Evolutionary conservation across 2,888 invertebrate genomes (phyloP), one percentile per base, ranked within the genome.

Genomic region (Brachylomia viminalis): DNA sequence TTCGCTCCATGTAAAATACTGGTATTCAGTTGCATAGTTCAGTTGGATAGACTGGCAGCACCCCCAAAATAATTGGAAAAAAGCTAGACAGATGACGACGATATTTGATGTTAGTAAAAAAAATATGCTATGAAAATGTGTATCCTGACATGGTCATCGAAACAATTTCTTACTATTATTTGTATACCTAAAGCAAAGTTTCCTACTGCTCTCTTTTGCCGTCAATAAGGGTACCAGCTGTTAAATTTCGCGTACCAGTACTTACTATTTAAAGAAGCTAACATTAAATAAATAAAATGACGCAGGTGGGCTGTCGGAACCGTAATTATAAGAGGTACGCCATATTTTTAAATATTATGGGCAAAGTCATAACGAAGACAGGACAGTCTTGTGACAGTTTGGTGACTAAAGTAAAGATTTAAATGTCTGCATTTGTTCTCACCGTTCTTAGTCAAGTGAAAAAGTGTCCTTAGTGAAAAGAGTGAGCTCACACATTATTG

Each of bases 281-380:
- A 6, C 64, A 13, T 64, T 20, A 27, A 20, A 30, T 5, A 30
- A 47, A 47, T 47, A 5, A 66, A 70, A 70, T 13, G 30, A n/a
- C n/a, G 0, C 79, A 52, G 71, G 64, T 78, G 74, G 42, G 23
- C 42, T 58, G 20, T 33, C 49, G 58, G n/a, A 20, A 17, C 45
- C 45, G 10, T 52, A 70, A 68, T 77, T 65, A 70, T 42, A 65
- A 4, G 13, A 58, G 56, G 23, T 42, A 49, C 30, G 13, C 17
- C 58, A 38, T 42, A 4, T 30, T n/a, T 30, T 0, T 5, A 42
- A 47, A 4, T n/a, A 49, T 56, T 62, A 49, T 8, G n/a, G 3
- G 17, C 1, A 15, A 13, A 27, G 23, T 17, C 2, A 23, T 61
- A 15, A 20, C 66, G 38, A 30, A 38, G 8, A 30, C 10, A 49